Evolutionary conservation across 1,140 invertebrate species (phyloP), one percentile per base, ranked within the genome.

Genomic region (Lordiphosa mommai): DNA sequence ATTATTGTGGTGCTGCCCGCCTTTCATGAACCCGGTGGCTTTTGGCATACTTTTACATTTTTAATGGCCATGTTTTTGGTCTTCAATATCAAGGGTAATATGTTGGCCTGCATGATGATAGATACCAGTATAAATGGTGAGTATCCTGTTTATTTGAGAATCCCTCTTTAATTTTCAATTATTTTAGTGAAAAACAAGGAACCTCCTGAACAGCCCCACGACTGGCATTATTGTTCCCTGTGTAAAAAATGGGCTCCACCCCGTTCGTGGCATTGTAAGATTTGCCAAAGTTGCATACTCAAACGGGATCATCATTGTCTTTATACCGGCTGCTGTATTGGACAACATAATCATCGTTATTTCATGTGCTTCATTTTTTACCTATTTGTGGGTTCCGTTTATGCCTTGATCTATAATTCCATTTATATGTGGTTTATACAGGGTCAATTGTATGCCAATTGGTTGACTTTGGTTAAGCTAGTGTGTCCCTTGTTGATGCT

Each of bases 251-350:
- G 94, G 10, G 90, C 93, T 2, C 97, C 97, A n/a, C 96, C 96
- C 10, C 90, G 96, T 60, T 93, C 96, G 0, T 97, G 96, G 93
- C 97, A 99, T 88, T 99, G 97, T 80, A 89, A 91, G 41, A 91
- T 89, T 29, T 99, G 97, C 72, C 88, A 91, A 60, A 87, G 90
- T 12, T 99, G 97, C 82, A 94, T 98, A 36, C 85, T 98, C 16
- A 97, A 96, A 87, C 91, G 97, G 61, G 97, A 99, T 88, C 97
- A 99, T 89, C 97, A 99, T 86, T 99, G 97, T 87, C 93, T 94
- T 20, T 99, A 98, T 88, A 94, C 94, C 9, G 95, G 93, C 3
- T 95, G 94, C 84, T 99, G 97, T 88, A 91, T 99, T 7, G 97
- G 97, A 0, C 94, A 97, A 86, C 91, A 91, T 44, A 98, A 98